Evolutionary conservation across 1,140 invertebrate species (phyloP), one percentile per base, ranked within the genome.

Genomic region (Drosophila trapezifrons): DNA sequence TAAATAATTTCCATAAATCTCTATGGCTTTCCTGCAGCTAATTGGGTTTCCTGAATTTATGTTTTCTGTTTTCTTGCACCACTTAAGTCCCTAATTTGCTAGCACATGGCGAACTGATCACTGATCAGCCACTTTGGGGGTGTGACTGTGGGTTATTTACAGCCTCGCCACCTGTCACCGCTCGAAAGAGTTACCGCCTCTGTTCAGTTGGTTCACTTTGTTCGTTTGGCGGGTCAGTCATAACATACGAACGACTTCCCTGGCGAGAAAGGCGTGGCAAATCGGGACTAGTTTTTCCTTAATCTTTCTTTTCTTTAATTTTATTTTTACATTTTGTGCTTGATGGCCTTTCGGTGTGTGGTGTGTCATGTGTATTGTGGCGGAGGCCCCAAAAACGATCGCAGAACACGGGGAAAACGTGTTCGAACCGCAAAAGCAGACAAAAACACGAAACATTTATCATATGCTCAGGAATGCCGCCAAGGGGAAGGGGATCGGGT

Each of bases 391-490:
- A 52, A 13, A 78, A 78, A 58, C 54, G 54, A 69, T 67, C 65
- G 71, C 72, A 84, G 81, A 84, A 84, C 82, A 85, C 58, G 79
- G 67, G 67, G 62, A 54, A 76, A 84, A 85, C 78, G 56, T 84
- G 81, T 81, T 85, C 52, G 35, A 51, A 40, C 38, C 40, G 55
- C 75, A 69, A 59, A 73, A 32, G 45, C 45, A 25, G 47, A 70
- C 54, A 71, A 51, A 54, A 65, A 85, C 81, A 85, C 74, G 74
- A 81, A 75, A 81, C 81, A 84, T 84, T 80, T 84, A 80, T 85
- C 81, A 84, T 83, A 56, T 49, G 29, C 45, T 15, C 35, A 51
- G 58, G 35, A 45, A 63, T 54, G 51, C 27, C 37, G 27, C 51
- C 37, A 17, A 47, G 27, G 27, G 46, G 35, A 32, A n/a, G 25